Conservation (phyloP, 2,797 vertebrate species). For the Tadarida brasiliensis region DNA sequence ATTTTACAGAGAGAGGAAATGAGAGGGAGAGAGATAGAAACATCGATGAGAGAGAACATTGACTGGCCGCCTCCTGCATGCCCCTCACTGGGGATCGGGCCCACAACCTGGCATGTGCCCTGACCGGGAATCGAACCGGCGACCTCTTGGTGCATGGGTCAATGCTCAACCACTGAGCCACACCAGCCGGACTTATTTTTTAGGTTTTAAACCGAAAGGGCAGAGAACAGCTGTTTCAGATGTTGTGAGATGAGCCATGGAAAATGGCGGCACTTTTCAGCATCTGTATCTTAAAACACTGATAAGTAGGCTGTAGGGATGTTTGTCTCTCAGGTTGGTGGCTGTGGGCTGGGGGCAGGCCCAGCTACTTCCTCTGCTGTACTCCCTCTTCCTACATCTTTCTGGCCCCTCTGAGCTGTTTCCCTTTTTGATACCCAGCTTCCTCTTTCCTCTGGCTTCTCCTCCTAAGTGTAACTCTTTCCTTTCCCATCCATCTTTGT, state of each 20-base stretch:
- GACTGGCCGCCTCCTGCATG: too few relatives aligned
- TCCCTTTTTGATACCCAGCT: conserved; percentile 64
- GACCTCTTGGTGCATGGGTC: too few relatives aligned
- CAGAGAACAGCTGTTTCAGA: neutral
- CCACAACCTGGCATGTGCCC: too few relatives aligned
- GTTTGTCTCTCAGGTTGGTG: neutral
- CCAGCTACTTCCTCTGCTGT: neutral
- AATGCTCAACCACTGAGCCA: too few relatives aligned
- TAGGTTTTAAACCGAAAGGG: neutral
- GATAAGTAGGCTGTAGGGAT: neutral
- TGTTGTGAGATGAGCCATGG: neutral
- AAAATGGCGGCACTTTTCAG: neutral
- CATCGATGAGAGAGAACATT: too few relatives aligned
- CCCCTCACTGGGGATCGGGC: too few relatives aligned
- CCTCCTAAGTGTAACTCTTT: neutral
- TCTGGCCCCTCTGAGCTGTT: neutral
- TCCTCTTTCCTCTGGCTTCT: conserved; percentile 62
- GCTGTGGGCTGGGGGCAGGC: neutral
- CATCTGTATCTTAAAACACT: neutral
- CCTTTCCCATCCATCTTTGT: neutral
- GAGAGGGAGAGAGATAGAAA: too few relatives aligned
- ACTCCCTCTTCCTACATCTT: neutral
- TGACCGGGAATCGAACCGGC: too few relatives aligned
- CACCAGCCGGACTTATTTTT: neutral
- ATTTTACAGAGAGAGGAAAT: too few relatives aligned